Evolutionary conservation across 2,797 vertebrate genomes (phyloP), one percentile per base, ranked within the genome.

Genomic region (Diglossa cyanea): DNA sequence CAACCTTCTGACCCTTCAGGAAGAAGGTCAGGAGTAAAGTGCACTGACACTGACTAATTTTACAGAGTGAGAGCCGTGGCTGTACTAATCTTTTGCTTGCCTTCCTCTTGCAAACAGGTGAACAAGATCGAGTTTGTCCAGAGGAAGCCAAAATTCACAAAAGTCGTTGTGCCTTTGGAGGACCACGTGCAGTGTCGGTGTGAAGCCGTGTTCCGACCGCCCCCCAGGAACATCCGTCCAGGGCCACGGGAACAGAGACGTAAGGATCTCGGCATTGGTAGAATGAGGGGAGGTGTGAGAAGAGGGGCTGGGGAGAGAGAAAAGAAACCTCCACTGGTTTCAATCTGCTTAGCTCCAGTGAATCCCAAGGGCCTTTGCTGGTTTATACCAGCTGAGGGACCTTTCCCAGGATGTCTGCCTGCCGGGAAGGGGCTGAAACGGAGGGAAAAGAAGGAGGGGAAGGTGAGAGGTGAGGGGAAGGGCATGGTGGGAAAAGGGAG

Each of bases 101-200:
- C 6, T 80, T 89, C 48, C 40, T 95, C 55, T 72, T 82, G 33
- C 63, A 77, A 75, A 80, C 88, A 99, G 99, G 98, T 99, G 94
- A 98, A 97, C 47, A 99, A 99, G 97, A 99, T 99, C 1, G 98
- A 98, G 96, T 98, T 98, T 53, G 95, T 98, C 28, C 98, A 98
- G 94, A 97, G 50, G 96, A 98, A 97, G 90, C 83, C 98, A 25
- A 94, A 92, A 91, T 98, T 98, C 25, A 98, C 98, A 76, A 98
- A 98, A 93, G 98, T 98, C 16, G 61, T 98, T 7, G 98, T 99
- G 97, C 98, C 99, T 17, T 98, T 99, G 96, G 99, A 99, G 74
- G 99, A 99, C 96, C 99, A 99, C 1, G 89, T 99, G 94, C 98
- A 97, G 42, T 99, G 99, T 95, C 98, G 98, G 85, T 99, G 99